A percentile compares a stretch with the other conserved stretches of the same genome.
Evolutionary conservation across 2,797 vertebrate species (phyloP).

Genomic region (Furcifer pardalis): DNA sequence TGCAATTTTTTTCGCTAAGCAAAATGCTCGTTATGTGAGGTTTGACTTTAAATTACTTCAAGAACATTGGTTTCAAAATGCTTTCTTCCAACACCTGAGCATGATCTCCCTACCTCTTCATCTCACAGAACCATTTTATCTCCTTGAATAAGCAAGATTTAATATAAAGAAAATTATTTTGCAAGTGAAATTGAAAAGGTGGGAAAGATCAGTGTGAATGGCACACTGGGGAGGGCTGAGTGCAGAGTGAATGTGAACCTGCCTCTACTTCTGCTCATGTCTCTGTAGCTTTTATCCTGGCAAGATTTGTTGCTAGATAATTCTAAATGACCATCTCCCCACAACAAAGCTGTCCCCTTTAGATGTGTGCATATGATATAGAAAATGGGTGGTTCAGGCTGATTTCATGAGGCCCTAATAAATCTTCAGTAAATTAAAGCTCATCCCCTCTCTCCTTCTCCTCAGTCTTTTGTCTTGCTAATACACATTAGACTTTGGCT

Average conservation of each 20-base stretch:
- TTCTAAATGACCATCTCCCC: constrained; percentile 79
- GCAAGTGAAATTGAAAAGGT: constrained; percentile 36
- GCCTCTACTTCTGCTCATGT: constrained; percentile 53
- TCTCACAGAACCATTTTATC: constrained; percentile 3
- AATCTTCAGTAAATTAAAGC: constrained; percentile 91
- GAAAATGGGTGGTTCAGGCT: constrained; percentile 83
- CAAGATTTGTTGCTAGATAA: constrained; percentile 81
- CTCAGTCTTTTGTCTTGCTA: constrained; percentile 88
- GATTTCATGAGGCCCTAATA: constrained; percentile 93
- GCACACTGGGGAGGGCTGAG: constrained; percentile 62
- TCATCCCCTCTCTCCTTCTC: constrained; percentile 77
- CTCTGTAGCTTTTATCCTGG: constrained; percentile 63
- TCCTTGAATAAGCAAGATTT: constrained; percentile 15
- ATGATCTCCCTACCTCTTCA: not conserved
- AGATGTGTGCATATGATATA: constrained; percentile 82
- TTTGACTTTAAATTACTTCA: not conserved
- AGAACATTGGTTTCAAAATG: not conserved
- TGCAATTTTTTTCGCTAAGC: too few species aligned
- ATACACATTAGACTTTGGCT: constrained; percentile 86
- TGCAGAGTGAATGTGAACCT: constrained; percentile 55
- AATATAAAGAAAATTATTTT: not conserved
- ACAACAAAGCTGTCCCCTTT: constrained; percentile 77
- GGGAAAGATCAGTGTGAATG: not conserved
- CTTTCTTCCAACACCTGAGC: not conserved
- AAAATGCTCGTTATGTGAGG: too few species aligned